Evolutionary conservation across 2,113 vertebrate species (phyloP).

Genomic region (Serinus canaria): DNA sequence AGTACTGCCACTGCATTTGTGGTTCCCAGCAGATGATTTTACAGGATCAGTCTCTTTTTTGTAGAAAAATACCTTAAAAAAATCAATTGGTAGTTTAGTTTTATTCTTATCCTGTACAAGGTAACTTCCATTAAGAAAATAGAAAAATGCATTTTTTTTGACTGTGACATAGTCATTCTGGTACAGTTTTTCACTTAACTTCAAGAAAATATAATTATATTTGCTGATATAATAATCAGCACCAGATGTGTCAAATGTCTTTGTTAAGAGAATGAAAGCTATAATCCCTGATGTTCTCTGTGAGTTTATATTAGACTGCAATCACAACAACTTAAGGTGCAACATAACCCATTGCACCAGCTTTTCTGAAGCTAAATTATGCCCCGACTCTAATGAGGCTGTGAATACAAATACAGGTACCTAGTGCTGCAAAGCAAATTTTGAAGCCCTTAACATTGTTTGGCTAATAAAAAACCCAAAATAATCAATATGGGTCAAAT

Average conservation of each 20-base stretch:
- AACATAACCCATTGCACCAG: neutral
- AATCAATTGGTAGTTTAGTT: neutral
- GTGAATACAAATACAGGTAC: neutral
- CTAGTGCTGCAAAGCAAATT: neutral
- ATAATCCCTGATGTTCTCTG: constrained; percentile 28
- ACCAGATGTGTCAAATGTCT: constrained; percentile 27
- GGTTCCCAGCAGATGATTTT: neutral
- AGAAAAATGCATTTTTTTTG: neutral
- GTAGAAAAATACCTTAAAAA: neutral
- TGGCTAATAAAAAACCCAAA: neutral
- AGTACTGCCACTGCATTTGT: neutral
- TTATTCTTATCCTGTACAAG: neutral
- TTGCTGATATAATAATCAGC: constrained; percentile 27
- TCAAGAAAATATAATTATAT: constrained; percentile 46
- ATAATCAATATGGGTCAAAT: neutral
- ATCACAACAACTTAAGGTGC: neutral
- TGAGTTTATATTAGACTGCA: constrained; percentile 15
- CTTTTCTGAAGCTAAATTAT: constrained; percentile 30
- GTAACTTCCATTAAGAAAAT: constrained; percentile 35
- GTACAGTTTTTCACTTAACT: constrained; percentile 22
- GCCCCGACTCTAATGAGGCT: neutral
- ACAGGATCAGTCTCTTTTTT: neutral
- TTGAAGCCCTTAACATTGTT: neutral
- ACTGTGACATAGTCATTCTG: neutral
- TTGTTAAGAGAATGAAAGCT: constrained; percentile 35